These are phyloP conservation scores for Acholoe squamosa DNA, from an alignment of 2,888 invertebrate genomes.

Conservation along the genomic window DNA sequence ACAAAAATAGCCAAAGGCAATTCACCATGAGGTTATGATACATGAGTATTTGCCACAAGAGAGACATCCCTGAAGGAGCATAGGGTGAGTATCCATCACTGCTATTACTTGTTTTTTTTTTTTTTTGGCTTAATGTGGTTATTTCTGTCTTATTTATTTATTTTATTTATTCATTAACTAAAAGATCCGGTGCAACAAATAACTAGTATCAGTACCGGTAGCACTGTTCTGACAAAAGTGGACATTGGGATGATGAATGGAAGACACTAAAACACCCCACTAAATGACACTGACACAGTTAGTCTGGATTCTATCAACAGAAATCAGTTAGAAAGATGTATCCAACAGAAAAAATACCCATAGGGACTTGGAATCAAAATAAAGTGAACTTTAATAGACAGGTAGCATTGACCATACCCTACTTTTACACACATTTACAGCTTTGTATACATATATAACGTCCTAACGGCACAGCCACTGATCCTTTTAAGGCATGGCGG, in stretches of 20 bases:
- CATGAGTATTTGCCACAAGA: conserved; percentile 25
- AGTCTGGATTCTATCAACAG: neutral
- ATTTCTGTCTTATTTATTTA: neutral
- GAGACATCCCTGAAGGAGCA: neutral
- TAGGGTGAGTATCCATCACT: neutral
- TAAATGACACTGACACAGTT: neutral
- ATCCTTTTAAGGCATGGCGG: too few relatives aligned
- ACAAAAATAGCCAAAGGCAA: too few relatives aligned
- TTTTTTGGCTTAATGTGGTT: neutral
- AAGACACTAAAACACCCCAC: conserved; percentile 10
- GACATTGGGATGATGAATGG: neutral
- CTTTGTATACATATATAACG: neutral
- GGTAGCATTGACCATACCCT: neutral
- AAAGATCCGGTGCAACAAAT: too few relatives aligned
- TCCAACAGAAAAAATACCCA: conserved; percentile 3
- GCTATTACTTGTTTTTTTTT: too few relatives aligned
- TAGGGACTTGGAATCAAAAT: neutral
- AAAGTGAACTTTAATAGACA: neutral
- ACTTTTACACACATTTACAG: conserved; percentile 33
- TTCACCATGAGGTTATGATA: neutral
- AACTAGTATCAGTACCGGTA: too few relatives aligned
- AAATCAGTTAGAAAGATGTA: neutral
- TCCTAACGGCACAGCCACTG: neutral
- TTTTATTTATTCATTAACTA: too few relatives aligned
- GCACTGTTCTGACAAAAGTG: too few relatives aligned